phyloP scores from a whole-genome alignment of 2,113 vertebrate genomes.

The Colinus virginianus region DNA sequence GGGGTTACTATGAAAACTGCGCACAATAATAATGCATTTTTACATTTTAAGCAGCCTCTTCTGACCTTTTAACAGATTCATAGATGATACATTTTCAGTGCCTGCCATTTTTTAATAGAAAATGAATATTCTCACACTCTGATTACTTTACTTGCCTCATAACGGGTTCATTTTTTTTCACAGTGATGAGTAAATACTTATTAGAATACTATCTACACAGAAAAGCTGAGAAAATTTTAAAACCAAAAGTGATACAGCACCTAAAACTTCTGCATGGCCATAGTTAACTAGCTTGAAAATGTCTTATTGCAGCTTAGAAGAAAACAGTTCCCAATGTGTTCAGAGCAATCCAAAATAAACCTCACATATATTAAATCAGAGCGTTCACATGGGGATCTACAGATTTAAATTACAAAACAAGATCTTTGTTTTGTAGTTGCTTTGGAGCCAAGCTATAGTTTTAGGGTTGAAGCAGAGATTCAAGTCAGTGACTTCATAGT shows the following conservation, averaged over 20 bases:
- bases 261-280: not conserved
- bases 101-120: not conserved
- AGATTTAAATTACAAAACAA: constrained; percentile 57
- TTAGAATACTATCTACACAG: not conserved
- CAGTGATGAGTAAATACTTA: not conserved
- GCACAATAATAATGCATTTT: constrained; percentile 2
- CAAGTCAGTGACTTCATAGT: constrained; percentile 31
- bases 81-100: not conserved
- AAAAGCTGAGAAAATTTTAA: not conserved
- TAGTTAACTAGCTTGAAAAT: not conserved
- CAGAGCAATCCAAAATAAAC: constrained; percentile 48
- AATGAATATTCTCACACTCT: not conserved
- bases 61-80: constrained; percentile 17
- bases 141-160: not conserved
- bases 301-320: constrained; percentile 1
- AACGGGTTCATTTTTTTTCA: not conserved
- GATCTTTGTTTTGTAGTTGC: constrained; percentile 29
- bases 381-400: constrained; percentile 15
- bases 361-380: constrained; percentile 29
- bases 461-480: not conserved
- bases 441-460: constrained; percentile 28
- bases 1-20: not conserved
- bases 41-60: constrained; percentile 15
- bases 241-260: not conserved
- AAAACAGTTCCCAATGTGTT: not conserved